phyloP scores from a whole-genome alignment of 2,888 invertebrate species.

The Chymomyza amoena region DNA sequence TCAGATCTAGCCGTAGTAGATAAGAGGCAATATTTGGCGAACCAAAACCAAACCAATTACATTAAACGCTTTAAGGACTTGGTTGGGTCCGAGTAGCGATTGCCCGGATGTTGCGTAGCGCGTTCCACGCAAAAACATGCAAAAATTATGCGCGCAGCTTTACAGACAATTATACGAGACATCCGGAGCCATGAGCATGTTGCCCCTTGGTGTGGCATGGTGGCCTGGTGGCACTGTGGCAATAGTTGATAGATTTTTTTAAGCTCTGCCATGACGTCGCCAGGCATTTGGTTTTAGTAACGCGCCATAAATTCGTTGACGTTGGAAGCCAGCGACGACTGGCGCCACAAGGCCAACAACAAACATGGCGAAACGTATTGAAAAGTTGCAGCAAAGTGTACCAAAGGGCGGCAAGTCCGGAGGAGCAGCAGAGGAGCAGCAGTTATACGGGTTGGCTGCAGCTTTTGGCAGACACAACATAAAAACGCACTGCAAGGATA shows the following conservation, averaged over 20 bases:
- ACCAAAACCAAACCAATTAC: slow-evolving; percentile 62
- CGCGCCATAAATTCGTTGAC: background rate
- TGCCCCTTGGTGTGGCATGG: no score
- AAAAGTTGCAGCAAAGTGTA: background rate
- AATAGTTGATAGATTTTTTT: slow-evolving; percentile 17
- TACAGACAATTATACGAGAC: slow-evolving; percentile 28
- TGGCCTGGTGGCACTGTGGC: background rate
- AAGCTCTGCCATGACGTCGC: slow-evolving; percentile 21
- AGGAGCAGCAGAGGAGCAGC: slow-evolving; percentile 8
- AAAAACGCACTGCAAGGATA: slow-evolving; percentile 34
- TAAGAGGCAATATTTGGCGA: slow-evolving; percentile 33
- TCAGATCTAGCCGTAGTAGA: slow-evolving; percentile 57
- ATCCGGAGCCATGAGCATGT: slow-evolving; percentile 3
- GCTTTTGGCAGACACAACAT: slow-evolving; percentile 3
- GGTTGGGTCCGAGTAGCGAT: background rate
- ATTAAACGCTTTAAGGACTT: slow-evolving; percentile 57
- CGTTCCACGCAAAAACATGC: slow-evolving; percentile 47
- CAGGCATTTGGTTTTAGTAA: slow-evolving; percentile 30
- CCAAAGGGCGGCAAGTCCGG: slow-evolving; percentile 10
- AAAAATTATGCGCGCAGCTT: slow-evolving; percentile 55
- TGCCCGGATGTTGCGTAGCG: slow-evolving; percentile 17
- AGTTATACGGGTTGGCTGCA: slow-evolving; percentile 3
- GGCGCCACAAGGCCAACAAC: slow-evolving; percentile 57
- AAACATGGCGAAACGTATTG: slow-evolving; percentile 25
- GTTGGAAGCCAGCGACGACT: slow-evolving; percentile 42